Evolutionary conservation across 2,888 invertebrate species (phyloP).

Genomic region (Stenotaenia linearis): DNA sequence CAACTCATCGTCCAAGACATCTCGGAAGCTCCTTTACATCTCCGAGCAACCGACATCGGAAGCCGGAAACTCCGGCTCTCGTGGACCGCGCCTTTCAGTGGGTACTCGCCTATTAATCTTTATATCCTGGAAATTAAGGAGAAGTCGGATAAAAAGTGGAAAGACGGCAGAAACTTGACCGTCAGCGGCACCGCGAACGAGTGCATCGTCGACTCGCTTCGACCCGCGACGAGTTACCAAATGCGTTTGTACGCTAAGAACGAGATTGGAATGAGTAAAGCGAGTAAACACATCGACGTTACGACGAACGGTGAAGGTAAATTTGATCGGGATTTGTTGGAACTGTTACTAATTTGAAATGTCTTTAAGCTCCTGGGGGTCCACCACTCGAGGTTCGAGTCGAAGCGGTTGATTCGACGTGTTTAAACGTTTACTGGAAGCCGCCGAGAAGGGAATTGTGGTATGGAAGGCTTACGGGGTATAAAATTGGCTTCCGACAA

Average conservation of each 20-base stretch:
- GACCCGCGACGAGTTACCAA: slow-evolving; percentile 68
- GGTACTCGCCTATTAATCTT: slow-evolving; percentile 81
- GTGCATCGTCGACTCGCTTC: slow-evolving; percentile 51
- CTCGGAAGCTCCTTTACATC: slow-evolving; percentile 80
- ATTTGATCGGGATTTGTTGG: neutral
- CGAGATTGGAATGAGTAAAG: slow-evolving; percentile 63
- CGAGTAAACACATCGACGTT: slow-evolving; percentile 57
- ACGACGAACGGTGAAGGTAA: slow-evolving; percentile 35
- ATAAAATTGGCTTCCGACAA: slow-evolving; percentile 60
- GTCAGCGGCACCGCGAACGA: slow-evolving; percentile 26
- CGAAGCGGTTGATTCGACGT: slow-evolving; percentile 45
- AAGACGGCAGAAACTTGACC: slow-evolving; percentile 33
- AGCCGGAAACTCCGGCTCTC: slow-evolving; percentile 83
- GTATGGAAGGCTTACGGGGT: slow-evolving; percentile 70
- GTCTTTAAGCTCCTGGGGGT: slow-evolving; percentile 36
- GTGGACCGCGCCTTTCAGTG: slow-evolving; percentile 88
- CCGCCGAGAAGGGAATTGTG: slow-evolving; percentile 63
- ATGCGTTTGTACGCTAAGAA: slow-evolving; percentile 62
- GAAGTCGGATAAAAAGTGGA: slow-evolving; percentile 22
- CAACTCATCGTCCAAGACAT: slow-evolving; percentile 64
- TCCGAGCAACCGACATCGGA: slow-evolving; percentile 82
- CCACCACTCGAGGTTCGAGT: slow-evolving; percentile 44
- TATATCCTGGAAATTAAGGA: slow-evolving; percentile 74
- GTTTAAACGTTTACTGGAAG: slow-evolving; percentile 44
- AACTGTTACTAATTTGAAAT: neutral